phyloP scores from a whole-genome alignment of 2,113 vertebrate genomes.

The Plestiodon gilberti region DNA sequence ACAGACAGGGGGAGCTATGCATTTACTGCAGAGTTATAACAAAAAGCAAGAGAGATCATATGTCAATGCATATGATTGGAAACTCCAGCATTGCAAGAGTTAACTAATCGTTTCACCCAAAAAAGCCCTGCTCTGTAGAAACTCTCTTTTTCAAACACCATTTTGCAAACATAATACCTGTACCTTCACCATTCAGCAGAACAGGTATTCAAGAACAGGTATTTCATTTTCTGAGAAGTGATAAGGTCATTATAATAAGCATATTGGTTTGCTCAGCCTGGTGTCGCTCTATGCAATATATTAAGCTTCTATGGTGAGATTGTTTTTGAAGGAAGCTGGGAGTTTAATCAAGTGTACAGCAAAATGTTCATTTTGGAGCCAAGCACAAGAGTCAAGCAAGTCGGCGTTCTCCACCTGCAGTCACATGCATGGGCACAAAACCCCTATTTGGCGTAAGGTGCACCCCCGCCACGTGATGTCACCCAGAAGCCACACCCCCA shows the following conservation, averaged over 20 bases:
- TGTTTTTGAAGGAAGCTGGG: conserved; percentile 16
- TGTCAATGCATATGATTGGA: background rate
- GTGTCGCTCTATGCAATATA: background rate
- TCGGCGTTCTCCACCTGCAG: background rate
- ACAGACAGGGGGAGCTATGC: too few species aligned
- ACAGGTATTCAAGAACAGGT: conserved; percentile 27
- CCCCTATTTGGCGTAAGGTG: too few species aligned
- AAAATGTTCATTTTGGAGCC: conserved; percentile 13
- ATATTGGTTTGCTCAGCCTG: background rate
- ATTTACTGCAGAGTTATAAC: background rate
- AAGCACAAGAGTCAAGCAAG: background rate
- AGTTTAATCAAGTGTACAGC: background rate
- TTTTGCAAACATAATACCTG: conserved; percentile 16
- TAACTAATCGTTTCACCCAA: background rate
- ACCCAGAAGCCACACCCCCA: too few species aligned
- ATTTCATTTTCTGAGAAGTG: conserved; percentile 5
- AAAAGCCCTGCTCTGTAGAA: background rate
- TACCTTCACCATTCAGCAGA: conserved; percentile 14
- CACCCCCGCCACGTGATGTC: too few species aligned
- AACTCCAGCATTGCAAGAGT: background rate
- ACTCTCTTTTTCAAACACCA: background rate
- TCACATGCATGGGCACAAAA: background rate
- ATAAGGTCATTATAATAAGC: conserved; percentile 11
- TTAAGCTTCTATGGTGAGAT: conserved; percentile 4
- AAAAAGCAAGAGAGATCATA: background rate